A percentile compares a stretch with the other conserved stretches of the same genome.
These are phyloP conservation scores for Limnephilus lunatus DNA, from an alignment of 2,888 invertebrate genomes.

Conservation along the genomic window DNA sequence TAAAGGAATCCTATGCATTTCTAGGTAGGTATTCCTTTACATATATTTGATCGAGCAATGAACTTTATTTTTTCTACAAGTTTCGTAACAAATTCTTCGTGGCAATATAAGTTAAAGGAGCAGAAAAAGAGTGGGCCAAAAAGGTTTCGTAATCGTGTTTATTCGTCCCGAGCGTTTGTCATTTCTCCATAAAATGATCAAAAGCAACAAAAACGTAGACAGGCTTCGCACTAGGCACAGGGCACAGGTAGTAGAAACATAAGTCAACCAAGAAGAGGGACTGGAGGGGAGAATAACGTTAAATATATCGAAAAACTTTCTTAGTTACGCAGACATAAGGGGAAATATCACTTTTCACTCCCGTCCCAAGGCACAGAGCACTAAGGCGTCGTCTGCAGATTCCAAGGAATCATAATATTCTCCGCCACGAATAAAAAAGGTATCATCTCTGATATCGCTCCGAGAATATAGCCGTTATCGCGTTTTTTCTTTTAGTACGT, in stretches of 20 bases:
- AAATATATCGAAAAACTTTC: slow-evolving; percentile 65
- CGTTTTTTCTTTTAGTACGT: background rate
- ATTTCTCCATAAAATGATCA: slow-evolving; percentile 60
- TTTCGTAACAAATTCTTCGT: background rate
- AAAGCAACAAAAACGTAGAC: slow-evolving; percentile 53
- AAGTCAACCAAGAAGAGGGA: slow-evolving; percentile 48
- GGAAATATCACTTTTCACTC: slow-evolving; percentile 61
- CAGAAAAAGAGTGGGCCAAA: slow-evolving; percentile 2
- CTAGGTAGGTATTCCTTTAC: too few relatives aligned
- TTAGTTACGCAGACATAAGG: slow-evolving; percentile 57
- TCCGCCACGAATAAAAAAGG: background rate
- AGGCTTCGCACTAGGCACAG: slow-evolving; percentile 14
- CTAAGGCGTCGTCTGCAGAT: slow-evolving; percentile 7
- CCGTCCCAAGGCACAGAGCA: slow-evolving; percentile 51
- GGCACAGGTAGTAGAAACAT: slow-evolving; percentile 56
- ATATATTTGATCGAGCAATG: background rate
- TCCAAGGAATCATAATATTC: slow-evolving; percentile 12
- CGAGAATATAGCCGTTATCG: background rate
- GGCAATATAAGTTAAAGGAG: slow-evolving; percentile 18
- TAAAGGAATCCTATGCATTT: too few relatives aligned
- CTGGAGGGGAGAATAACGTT: slow-evolving; percentile 54
- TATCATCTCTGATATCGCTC: background rate
- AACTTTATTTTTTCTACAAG: background rate
- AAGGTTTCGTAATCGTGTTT: slow-evolving; percentile 62
- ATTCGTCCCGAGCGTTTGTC: slow-evolving; percentile 60